Evolutionary conservation across 1,140 invertebrate genomes (phyloP).

Genomic region (Macrosteles quadrilineatus): DNA sequence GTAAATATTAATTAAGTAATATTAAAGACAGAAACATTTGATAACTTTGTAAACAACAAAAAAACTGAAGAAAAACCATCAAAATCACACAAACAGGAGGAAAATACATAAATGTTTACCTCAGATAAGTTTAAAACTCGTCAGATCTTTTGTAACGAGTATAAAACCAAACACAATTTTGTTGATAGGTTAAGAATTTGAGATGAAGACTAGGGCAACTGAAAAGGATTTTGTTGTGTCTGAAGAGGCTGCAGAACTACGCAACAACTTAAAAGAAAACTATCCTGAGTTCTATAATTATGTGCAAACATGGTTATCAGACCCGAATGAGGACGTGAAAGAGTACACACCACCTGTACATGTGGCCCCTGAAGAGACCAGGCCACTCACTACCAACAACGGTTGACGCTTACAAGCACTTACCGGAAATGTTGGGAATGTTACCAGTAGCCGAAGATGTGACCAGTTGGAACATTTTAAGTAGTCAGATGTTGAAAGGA

Average conservation of each 20-base stretch:
- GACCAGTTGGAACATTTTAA: background rate
- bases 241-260: background rate
- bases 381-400: background rate
- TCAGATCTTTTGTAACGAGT: too few relatives aligned
- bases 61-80: too few relatives aligned
- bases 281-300: background rate
- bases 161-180: too few relatives aligned
- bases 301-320: background rate
- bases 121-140: too few relatives aligned
- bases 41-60: too few relatives aligned
- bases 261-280: background rate
- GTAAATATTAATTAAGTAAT: too few relatives aligned
- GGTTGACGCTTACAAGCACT: background rate
- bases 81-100: too few relatives aligned
- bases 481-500: background rate
- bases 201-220: background rate
- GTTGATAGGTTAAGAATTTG: background rate
- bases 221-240: background rate
- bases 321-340: background rate
- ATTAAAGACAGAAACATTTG: too few relatives aligned
- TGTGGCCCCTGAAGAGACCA: background rate
- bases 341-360: background rate
- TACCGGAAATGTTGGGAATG: background rate
- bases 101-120: too few relatives aligned
- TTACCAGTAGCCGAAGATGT: background rate